These are phyloP conservation scores for Homarus gammarus DNA, from an alignment of 2,888 invertebrate genomes.

Conservation along the genomic window DNA sequence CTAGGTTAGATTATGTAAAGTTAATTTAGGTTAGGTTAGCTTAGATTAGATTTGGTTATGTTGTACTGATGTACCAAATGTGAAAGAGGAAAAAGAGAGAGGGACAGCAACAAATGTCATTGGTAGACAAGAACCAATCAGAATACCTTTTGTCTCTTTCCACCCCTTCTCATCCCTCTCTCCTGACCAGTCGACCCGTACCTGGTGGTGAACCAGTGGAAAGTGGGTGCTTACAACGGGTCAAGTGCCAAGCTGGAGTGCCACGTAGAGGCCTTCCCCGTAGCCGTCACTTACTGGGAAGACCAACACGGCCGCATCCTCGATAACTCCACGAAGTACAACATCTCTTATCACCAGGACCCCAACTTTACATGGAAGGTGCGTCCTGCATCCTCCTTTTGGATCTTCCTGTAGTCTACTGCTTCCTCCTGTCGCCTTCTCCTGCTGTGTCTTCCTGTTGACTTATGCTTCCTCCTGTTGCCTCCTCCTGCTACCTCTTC, in stretches of 20 bases:
- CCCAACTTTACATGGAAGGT: conserved; percentile 69
- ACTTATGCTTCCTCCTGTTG: not conserved
- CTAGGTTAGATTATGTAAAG: no score
- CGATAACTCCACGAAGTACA: conserved; percentile 84
- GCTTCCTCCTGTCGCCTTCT: no score
- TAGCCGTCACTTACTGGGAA: conserved; percentile 92
- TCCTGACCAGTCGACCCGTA: conserved; percentile 66
- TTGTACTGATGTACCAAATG: no score
- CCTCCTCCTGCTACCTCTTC: no score
- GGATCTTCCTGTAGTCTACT: not conserved
- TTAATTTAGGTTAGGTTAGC: no score
- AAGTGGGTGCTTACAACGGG: conserved; percentile 69
- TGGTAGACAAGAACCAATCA: not conserved
- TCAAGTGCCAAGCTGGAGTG: conserved; percentile 84
- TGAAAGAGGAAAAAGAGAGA: not conserved
- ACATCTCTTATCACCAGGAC: conserved; percentile 53
- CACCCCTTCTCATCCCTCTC: not conserved
- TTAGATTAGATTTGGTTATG: no score
- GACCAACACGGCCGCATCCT: conserved; percentile 86
- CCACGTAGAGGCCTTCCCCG: conserved; percentile 92
- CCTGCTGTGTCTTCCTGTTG: no score
- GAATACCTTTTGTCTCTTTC: no score
- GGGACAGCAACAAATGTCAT: not conserved
- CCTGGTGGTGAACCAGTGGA: conserved; percentile 72
- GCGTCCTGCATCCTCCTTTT: not conserved